Conservation (phyloP, 2,113 vertebrate genomes). For the Steatornis caripensis region DNA sequence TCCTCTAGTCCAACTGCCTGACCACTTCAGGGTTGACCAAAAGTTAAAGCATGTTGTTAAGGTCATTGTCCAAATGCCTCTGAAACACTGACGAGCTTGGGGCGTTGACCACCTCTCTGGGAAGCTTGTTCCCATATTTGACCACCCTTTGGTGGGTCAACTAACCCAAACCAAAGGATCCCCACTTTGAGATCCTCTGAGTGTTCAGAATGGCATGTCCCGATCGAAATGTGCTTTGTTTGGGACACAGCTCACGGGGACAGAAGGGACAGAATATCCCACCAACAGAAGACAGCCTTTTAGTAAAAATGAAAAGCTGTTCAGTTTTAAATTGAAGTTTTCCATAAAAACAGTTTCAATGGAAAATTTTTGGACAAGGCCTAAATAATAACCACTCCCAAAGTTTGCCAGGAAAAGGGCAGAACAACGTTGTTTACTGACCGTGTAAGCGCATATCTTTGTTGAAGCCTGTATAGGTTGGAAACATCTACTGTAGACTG, state of each 20-base stretch:
- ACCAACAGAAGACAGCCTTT: not conserved
- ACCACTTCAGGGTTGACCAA: not conserved
- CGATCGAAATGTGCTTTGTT: not conserved
- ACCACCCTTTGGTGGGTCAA: not conserved
- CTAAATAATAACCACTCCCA: not conserved
- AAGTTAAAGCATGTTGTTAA: not conserved
- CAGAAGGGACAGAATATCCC: not conserved
- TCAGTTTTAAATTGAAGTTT: not conserved
- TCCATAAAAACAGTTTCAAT: not conserved
- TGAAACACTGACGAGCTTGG: not conserved
- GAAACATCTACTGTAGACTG: not conserved
- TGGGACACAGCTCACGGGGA: not conserved
- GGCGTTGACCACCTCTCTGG: not conserved
- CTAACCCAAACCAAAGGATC: not conserved
- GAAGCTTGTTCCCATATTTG: not conserved
- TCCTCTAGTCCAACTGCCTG: not conserved
- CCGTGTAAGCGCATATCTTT: not conserved
- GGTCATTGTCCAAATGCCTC: not conserved
- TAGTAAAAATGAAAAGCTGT: not conserved
- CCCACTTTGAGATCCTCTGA: not conserved
- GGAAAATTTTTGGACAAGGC: not conserved
- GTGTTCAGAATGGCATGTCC: not conserved
- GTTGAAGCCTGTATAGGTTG: not conserved
- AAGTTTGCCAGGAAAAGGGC: not conserved
- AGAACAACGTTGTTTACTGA: not conserved